Base-by-base conservation (phyloP, 2,113 vertebrate species). In the Grus americana region DNA sequence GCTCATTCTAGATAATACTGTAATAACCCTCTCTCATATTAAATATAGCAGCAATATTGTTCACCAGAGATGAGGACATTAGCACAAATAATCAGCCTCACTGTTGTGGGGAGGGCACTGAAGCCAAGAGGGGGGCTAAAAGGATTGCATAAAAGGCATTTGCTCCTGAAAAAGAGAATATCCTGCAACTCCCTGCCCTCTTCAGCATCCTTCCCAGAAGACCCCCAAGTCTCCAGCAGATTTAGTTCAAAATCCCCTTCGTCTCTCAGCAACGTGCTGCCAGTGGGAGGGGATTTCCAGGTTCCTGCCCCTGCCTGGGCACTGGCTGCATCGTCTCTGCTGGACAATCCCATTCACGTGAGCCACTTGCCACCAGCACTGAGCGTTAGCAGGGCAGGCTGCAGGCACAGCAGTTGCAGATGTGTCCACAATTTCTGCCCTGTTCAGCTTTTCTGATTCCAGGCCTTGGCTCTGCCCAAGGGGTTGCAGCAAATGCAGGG, bases 41-140 rank as follows among this genome's bases (percentile, higher is more conserved):
- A 86, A 92, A 95, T n/a, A 75, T 34, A 94, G 81, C 47, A 80
- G 71, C 68, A 86, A 86, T 94, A 92, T 84, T 81, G 88, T 82
- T 95, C 93, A 92, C 73, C 68, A 72, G 93, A 91, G 90, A 81
- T 59, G 81, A 91, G 88, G 94, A 90, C 86, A 85, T 94, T 82
- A 89, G 47, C 57, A n/a, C 68, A 88, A 91, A 78, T 76, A 95
- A 79, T 67, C 68, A 88, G 79, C 67, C 67, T 92, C 42, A 47
- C 63, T n/a, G 42, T 86, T 23, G 5, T 66, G 58, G 75, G 68
- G 92, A 94, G n/a, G 62, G 62, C 50, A 52, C 36, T 42, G 59
- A 54, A 52, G 59, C 30, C 44, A 66, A 81, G 42, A 81, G 32
- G 17, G 46, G 17, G 34, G 67, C 86, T 81, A 34, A 84, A 88